Evolutionary conservation across 2,888 invertebrate genomes (phyloP).

Genomic region (Elmis aenea): DNA sequence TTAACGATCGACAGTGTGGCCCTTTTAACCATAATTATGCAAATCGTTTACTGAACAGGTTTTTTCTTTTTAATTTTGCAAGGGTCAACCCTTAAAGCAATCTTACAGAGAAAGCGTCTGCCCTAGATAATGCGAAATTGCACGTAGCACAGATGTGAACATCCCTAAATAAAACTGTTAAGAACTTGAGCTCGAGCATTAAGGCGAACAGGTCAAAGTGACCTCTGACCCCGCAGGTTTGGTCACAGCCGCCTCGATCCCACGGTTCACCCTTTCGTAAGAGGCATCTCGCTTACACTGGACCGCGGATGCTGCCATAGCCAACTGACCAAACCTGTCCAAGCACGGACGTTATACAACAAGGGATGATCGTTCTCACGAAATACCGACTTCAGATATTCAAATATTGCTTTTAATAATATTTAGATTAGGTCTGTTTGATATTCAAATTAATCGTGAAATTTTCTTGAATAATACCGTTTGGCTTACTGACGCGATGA

Average conservation of each 20-base stretch:
- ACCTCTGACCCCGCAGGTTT: conserved; percentile 23
- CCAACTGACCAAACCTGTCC: conserved; percentile 36
- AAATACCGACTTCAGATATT: conserved; percentile 15
- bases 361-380: conserved; percentile 29
- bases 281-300: conserved; percentile 17
- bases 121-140: too few relatives aligned
- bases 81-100: too few relatives aligned
- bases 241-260: conserved; percentile 22
- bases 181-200: background rate
- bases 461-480: conserved; percentile 5
- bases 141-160: too few relatives aligned
- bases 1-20: too few relatives aligned
- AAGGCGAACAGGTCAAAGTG: conserved; percentile 24
- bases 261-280: conserved; percentile 25
- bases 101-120: too few relatives aligned
- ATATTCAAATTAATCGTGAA: conserved; percentile 30
- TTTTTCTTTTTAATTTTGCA: too few relatives aligned
- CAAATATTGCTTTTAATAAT: conserved; percentile 23
- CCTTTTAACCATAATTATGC: too few relatives aligned
- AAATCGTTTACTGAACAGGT: too few relatives aligned
- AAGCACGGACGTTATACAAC: conserved; percentile 31
- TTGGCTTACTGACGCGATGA: too few relatives aligned
- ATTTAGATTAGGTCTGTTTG: conserved; percentile 31
- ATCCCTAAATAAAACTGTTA: too few relatives aligned
- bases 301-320: conserved; percentile 14